Evolutionary conservation across 2,888 invertebrate species (phyloP).

Genomic region (Anodontia alba): DNA sequence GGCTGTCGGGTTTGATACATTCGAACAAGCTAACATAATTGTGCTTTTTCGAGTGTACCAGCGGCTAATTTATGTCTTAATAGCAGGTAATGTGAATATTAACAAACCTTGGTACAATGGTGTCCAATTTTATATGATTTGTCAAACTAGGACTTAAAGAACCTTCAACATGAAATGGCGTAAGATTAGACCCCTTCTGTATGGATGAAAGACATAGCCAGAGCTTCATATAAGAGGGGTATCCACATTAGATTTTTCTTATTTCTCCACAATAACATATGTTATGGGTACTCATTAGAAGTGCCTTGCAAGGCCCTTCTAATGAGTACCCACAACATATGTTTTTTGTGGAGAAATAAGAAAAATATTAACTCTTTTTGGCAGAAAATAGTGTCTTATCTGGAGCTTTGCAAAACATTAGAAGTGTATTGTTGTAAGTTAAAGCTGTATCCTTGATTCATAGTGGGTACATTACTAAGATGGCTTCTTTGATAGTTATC

Average conservation of each 20-base stretch:
- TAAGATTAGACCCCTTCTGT: not conserved
- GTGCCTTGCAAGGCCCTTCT: no score
- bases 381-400: no score
- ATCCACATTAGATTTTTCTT: no score
- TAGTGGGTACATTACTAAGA: not conserved
- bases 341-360: no score
- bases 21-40: not conserved
- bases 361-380: no score
- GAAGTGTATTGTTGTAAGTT: not conserved
- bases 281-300: no score
- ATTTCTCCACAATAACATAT: no score
- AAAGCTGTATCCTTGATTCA: constrained; percentile 11
- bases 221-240: no score
- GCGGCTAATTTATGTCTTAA: constrained; percentile 6
- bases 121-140: constrained; percentile 15
- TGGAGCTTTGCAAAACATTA: no score
- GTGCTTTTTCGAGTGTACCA: constrained; percentile 1
- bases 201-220: not conserved
- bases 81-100: constrained; percentile 14
- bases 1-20: not conserved
- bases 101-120: constrained; percentile 3
- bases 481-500: not conserved
- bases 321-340: no score
- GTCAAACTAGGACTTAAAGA: constrained; percentile 7
- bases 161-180: not conserved